These are phyloP conservation scores for Alectoris magna DNA, from an alignment of 2,797 vertebrate species.

Conservation along the genomic window DNA sequence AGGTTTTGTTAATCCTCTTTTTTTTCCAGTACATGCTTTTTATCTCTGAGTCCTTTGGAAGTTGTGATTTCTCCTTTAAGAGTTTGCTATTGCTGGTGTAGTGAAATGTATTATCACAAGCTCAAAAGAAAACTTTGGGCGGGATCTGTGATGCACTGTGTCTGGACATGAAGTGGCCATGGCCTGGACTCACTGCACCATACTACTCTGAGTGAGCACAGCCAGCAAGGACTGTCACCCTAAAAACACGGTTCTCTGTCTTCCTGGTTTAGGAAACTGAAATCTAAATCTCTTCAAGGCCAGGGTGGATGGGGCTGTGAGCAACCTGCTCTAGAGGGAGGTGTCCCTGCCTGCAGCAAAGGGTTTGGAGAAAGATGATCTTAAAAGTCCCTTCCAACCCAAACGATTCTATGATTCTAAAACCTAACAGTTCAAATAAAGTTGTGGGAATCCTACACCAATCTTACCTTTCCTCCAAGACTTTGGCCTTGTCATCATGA, in stretches of 20 bases:
- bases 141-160: neutral
- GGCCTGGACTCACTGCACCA: fast-evolving
- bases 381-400: too few species aligned
- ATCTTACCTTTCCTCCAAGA: neutral
- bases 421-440: neutral
- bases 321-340: too few species aligned
- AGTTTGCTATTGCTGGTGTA: neutral
- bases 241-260: neutral
- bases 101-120: neutral
- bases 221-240: neutral
- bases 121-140: neutral
- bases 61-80: neutral
- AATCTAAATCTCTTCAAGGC: neutral
- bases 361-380: too few species aligned
- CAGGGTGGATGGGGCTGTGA: too few species aligned
- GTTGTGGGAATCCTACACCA: fast-evolving
- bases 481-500: neutral
- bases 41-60: neutral
- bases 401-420: too few species aligned
- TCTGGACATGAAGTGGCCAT: neutral
- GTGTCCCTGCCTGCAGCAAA: too few species aligned
- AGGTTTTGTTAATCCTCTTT: neutral
- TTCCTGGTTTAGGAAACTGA: neutral
- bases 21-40: neutral
- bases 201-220: fast-evolving